A percentile compares a stretch with the other conserved stretches of the same genome.
Evolutionary conservation across 2,797 vertebrate genomes (phyloP).

Genomic region (Bryconaethiops microstoma): DNA sequence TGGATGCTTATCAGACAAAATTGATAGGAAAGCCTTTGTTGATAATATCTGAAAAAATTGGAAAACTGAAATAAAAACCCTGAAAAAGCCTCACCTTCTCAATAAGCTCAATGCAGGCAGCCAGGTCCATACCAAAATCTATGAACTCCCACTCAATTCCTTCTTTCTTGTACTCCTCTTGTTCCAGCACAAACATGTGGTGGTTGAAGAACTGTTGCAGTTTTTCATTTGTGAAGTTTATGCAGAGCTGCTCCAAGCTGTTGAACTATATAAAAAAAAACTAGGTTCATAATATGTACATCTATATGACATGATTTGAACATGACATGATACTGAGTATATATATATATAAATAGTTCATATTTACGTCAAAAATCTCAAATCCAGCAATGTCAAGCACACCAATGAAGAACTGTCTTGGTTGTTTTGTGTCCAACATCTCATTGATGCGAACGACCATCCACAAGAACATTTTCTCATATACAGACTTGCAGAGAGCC

Average conservation of each 20-base stretch:
- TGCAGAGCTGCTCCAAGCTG: conserved; percentile 71
- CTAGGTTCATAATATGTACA: no score
- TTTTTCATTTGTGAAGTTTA: conserved; percentile 83
- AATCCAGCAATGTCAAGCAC: conserved; percentile 88
- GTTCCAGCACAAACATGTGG: conserved; percentile 81
- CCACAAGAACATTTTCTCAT: conserved; percentile 88
- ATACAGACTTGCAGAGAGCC: conserved; percentile 48
- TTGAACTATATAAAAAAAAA: conserved; percentile 77
- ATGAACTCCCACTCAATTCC: conserved; percentile 81
- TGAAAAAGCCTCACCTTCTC: no score
- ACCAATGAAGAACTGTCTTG: conserved; percentile 85
- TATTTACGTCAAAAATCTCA: conserved; percentile 82
- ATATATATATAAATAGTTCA: no score
- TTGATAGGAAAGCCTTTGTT: no score
- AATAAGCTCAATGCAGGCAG: conserved; percentile 86
- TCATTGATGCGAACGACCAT: conserved; percentile 88
- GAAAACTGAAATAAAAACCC: no score
- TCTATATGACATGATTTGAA: no score
- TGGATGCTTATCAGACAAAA: no score
- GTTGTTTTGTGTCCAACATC: conserved; percentile 85
- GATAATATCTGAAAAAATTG: no score
- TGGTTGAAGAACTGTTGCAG: conserved; percentile 86
- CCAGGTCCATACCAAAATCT: conserved; percentile 83
- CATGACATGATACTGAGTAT: no score
- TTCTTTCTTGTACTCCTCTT: conserved; percentile 74